Evolutionary conservation across 2,113 vertebrate species (phyloP).

Genomic region (Sinocyclocheilus anshuiensis): DNA sequence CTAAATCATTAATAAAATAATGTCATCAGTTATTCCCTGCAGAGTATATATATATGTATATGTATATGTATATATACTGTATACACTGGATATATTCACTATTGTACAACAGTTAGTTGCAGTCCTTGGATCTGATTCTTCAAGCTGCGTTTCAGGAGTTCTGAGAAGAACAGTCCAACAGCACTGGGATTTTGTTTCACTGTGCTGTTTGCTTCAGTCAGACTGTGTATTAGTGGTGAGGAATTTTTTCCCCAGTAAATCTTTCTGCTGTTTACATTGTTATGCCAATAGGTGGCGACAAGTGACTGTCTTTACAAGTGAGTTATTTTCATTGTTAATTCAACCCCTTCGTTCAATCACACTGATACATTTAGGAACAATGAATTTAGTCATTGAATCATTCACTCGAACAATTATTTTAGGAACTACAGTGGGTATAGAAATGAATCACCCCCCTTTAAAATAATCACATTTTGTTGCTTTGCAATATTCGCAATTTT

Average conservation of each 20-base stretch:
- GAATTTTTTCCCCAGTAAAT: not conserved
- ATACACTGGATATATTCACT: not conserved
- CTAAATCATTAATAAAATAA: slow-evolving; percentile 78
- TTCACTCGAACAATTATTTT: too few species aligned
- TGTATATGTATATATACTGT: not conserved
- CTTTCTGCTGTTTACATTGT: not conserved
- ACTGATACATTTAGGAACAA: not conserved
- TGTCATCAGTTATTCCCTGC: slow-evolving; percentile 67
- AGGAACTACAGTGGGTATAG: too few species aligned
- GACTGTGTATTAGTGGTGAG: not conserved
- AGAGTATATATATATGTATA: not conserved
- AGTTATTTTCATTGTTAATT: not conserved
- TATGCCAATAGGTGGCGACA: not conserved
- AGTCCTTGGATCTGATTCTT: not conserved
- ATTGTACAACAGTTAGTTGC: not conserved
- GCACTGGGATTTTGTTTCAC: not conserved
- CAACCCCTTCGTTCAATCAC: not conserved
- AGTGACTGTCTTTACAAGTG: not conserved
- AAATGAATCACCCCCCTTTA: too few species aligned
- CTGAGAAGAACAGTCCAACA: not conserved
- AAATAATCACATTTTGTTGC: too few species aligned
- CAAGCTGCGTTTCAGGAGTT: not conserved
- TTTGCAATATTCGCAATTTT: too few species aligned
- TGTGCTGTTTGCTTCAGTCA: not conserved
- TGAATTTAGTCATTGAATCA: too few species aligned